A percentile compares a stretch with the other conserved stretches of the same genome.
Evolutionary conservation across 2,797 vertebrate genomes (phyloP).

Genomic region (Urophycis tenuis): DNA sequence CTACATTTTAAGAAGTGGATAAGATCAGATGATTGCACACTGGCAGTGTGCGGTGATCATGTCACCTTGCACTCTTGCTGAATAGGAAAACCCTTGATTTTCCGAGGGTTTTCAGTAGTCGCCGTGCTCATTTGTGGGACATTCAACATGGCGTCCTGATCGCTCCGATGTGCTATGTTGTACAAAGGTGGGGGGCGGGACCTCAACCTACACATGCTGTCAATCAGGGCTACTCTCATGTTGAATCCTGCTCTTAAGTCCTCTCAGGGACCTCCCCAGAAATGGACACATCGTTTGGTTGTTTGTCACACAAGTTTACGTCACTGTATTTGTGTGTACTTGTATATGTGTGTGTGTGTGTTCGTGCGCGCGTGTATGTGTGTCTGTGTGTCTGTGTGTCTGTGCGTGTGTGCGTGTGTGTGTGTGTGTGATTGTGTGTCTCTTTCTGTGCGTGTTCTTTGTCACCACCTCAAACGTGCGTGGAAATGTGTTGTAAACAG

Average conservation of each 20-base stretch:
- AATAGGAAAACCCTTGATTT: conserved; percentile 39
- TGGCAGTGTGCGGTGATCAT: neutral
- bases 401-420: neutral
- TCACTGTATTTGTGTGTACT: conserved; percentile 49
- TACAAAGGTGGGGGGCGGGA: conserved; percentile 22
- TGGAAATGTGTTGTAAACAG: neutral
- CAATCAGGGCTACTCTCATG: conserved; percentile 50
- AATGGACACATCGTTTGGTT: conserved; percentile 36
- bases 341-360: conserved; percentile 30
- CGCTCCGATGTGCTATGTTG: conserved; percentile 38
- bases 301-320: conserved; percentile 54
- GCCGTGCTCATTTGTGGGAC: conserved; percentile 38
- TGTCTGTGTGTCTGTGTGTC: neutral
- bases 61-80: conserved; percentile 64
- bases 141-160: conserved; percentile 59
- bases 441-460: neutral
- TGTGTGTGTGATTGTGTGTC: no score
- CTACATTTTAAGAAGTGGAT: neutral
- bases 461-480: neutral
- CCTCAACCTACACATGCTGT: conserved; percentile 39
- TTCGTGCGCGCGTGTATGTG: conserved; percentile 15
- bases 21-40: neutral
- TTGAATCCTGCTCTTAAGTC: conserved; percentile 48
- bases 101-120: conserved; percentile 40
- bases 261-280: conserved; percentile 32